phyloP scores from a whole-genome alignment of 2,113 vertebrate species.

The Cathartes aura region DNA sequence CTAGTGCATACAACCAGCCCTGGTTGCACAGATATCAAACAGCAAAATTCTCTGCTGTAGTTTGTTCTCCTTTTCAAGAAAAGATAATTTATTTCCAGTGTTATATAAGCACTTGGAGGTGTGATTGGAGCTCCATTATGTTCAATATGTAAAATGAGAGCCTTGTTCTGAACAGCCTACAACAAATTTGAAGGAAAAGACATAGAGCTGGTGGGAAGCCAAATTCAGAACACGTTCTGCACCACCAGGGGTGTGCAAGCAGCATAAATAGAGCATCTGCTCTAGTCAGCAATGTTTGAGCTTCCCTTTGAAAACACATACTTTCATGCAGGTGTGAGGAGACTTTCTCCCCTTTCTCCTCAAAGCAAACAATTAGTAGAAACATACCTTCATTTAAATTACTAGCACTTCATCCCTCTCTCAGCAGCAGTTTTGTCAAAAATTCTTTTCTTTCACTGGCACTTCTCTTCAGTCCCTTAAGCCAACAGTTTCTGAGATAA shows the following conservation, averaged over 20 bases:
- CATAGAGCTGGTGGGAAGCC: background rate
- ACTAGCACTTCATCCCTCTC: background rate
- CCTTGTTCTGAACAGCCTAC: background rate
- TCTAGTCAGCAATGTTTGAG: background rate
- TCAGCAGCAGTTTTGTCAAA: background rate
- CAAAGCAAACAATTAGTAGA: background rate
- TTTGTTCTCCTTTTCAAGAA: background rate
- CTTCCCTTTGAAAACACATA: background rate
- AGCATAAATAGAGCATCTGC: background rate
- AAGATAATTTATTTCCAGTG: background rate
- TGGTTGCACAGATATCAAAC: background rate
- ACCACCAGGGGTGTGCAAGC: background rate
- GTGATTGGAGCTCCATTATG: background rate
- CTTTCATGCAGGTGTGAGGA: background rate
- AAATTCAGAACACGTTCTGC: background rate
- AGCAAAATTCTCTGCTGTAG: background rate
- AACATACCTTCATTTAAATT: background rate
- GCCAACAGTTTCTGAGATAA: background rate
- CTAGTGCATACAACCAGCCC: background rate
- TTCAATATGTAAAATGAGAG: background rate
- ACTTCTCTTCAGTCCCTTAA: background rate
- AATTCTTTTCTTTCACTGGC: background rate
- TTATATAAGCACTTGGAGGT: background rate
- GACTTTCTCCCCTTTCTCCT: background rate
- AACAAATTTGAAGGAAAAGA: background rate